Percentiles rank a stretch among this genome's conserved stretches.
Evolutionary conservation across 2,888 invertebrate species (phyloP).

Genomic region (Desoria tigrina): DNA sequence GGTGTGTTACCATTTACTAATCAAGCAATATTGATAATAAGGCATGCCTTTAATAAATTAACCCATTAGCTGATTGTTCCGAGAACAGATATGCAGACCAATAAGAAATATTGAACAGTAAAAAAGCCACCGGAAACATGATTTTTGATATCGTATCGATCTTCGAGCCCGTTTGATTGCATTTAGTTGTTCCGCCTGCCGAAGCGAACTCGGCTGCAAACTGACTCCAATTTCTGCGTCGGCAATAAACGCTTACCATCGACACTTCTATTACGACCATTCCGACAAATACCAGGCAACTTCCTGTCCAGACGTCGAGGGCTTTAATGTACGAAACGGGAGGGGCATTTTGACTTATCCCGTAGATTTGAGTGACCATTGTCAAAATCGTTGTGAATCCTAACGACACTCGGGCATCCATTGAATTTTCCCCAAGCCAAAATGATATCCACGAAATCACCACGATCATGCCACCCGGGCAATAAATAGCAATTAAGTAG

Average conservation of each 20-base stretch:
- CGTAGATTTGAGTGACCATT: conserved; percentile 22
- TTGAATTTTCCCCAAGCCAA: conserved; percentile 27
- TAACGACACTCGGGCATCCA: conserved; percentile 35
- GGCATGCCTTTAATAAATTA: too few species aligned
- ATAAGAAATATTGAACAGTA: not conserved
- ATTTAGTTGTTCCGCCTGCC: not conserved
- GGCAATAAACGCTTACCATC: not conserved
- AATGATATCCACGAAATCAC: conserved; percentile 34
- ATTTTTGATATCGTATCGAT: conserved; percentile 26
- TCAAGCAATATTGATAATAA: too few species aligned
- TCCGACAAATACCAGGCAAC: conserved; percentile 16
- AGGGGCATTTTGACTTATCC: conserved; percentile 4
- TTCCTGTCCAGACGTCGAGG: conserved; percentile 19
- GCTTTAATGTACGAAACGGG: conserved; percentile 27
- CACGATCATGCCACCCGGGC: conserved; percentile 14
- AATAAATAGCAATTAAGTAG: conserved; percentile 14
- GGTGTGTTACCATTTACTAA: too few species aligned
- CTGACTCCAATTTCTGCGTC: not conserved
- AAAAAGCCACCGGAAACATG: conserved; percentile 18
- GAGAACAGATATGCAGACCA: not conserved
- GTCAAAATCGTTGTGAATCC: conserved; percentile 32
- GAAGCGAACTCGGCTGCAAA: not conserved
- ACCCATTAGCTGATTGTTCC: too few species aligned
- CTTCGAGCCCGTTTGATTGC: not conserved
- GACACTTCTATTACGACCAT: not conserved